These are phyloP conservation scores for Incurvaria masculella DNA, from an alignment of 2,888 invertebrate species.

Conservation along the genomic window DNA sequence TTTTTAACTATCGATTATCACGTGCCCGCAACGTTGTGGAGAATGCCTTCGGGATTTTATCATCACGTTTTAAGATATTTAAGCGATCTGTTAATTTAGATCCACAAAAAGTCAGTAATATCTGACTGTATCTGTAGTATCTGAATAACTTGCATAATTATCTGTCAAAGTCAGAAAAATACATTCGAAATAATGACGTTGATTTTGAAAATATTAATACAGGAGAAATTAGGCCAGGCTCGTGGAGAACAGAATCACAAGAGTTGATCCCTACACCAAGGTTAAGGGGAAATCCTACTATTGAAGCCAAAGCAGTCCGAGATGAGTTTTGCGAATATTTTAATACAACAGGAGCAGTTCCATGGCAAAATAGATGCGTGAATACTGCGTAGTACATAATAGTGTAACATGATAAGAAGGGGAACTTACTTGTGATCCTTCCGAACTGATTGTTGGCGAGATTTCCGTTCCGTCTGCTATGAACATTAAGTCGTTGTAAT, in stretches of 20 bases:
- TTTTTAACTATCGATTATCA: too few relatives aligned
- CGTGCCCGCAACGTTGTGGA: too few relatives aligned
- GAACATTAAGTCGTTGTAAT: conserved; percentile 9
- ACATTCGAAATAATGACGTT: conserved; percentile 8
- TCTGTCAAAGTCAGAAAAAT: conserved; percentile 8
- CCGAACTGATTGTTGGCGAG: conserved; percentile 8
- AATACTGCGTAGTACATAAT: conserved; percentile 7
- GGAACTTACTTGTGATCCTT: conserved; percentile 8
- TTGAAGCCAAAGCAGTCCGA: conserved; percentile 9
- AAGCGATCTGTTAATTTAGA: too few relatives aligned
- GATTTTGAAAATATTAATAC: conserved; percentile 8
- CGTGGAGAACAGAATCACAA: conserved; percentile 9
- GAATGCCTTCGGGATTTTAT: too few relatives aligned
- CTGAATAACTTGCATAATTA: too few relatives aligned
- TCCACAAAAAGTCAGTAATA: too few relatives aligned
- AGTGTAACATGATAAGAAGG: conserved; percentile 7
- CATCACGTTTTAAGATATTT: too few relatives aligned
- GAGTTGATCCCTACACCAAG: conserved; percentile 8
- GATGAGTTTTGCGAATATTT: conserved; percentile 8
- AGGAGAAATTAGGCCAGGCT: too few relatives aligned
- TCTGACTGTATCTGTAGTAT: too few relatives aligned
- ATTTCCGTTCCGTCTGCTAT: conserved; percentile 9
- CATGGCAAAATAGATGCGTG: conserved; percentile 8
- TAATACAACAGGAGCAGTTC: conserved; percentile 6
- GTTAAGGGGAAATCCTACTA: conserved; percentile 10